These are phyloP conservation scores for Malacoraja senta DNA, from an alignment of 2,797 vertebrate species.

Conservation along the genomic window DNA sequence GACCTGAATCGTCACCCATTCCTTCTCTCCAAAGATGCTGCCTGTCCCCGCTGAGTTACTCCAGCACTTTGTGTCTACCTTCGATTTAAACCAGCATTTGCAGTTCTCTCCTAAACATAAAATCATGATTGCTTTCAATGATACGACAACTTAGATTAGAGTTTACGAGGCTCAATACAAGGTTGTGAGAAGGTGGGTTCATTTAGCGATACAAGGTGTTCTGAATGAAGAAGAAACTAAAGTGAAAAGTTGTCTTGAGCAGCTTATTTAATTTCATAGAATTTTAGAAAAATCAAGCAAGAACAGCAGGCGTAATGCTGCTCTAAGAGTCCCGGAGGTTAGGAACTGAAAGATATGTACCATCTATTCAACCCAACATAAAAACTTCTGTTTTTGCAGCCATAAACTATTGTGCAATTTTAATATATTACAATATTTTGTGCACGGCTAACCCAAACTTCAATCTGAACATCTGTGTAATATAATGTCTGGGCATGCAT, in stretches of 20 bases:
- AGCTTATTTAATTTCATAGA: slow-evolving; percentile 8
- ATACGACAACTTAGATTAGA: not conserved
- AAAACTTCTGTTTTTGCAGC: not conserved
- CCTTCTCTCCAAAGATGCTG: too few species aligned
- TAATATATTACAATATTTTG: slow-evolving; percentile 29
- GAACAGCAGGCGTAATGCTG: not conserved
- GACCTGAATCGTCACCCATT: too few species aligned
- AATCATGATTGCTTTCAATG: not conserved
- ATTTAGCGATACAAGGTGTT: not conserved
- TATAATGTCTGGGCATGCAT: slow-evolving; percentile 35
- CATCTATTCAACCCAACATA: too few species aligned
- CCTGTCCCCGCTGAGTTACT: too few species aligned
- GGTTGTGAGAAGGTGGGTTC: not conserved
- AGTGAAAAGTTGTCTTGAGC: not conserved
- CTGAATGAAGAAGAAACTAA: not conserved
- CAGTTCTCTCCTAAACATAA: not conserved
- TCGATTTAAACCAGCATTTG: too few species aligned
- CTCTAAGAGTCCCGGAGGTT: not conserved
- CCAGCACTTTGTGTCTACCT: too few species aligned
- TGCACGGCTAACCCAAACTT: slow-evolving; percentile 16
- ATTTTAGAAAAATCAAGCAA: not conserved
- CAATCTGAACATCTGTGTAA: slow-evolving; percentile 35
- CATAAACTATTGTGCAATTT: slow-evolving; percentile 26
- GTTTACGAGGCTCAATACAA: not conserved
- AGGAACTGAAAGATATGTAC: not conserved